These are phyloP conservation scores for Zingel zingel DNA, from an alignment of 2,113 vertebrate genomes.

Conservation along the genomic window DNA sequence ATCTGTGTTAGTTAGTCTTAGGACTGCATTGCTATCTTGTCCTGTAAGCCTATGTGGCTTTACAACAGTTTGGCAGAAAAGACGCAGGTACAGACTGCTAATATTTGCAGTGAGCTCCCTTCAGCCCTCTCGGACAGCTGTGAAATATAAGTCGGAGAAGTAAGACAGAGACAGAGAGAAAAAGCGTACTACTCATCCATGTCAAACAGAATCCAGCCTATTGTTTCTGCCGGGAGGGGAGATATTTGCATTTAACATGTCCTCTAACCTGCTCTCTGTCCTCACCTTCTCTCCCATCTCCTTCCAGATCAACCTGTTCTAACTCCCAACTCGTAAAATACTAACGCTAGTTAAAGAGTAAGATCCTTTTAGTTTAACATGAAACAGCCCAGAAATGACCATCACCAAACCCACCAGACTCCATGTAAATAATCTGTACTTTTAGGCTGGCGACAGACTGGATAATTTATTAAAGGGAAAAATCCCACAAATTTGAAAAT, in stretches of 20 bases:
- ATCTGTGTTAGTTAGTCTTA: constrained; percentile 29
- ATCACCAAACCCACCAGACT: no score
- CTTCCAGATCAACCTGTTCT: constrained; percentile 1
- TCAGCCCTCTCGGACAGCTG: constrained; percentile 67
- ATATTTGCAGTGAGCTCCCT: constrained; percentile 67
- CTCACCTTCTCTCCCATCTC: constrained; percentile 13
- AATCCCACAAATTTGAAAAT: no score
- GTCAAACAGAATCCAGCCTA: constrained; percentile 70
- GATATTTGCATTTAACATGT: constrained; percentile 70
- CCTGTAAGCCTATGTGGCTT: constrained; percentile 50
- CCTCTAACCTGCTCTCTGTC: constrained; percentile 52
- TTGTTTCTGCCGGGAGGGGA: constrained; percentile 62
- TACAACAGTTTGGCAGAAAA: constrained; percentile 59
- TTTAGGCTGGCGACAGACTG: no score
- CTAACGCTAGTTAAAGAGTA: no score
- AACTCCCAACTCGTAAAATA: no score
- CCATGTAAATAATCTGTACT: no score
- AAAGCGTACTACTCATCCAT: constrained; percentile 56
- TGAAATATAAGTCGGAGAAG: constrained; percentile 69
- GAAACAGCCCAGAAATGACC: no score
- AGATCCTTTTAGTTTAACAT: no score
- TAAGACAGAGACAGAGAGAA: constrained; percentile 39
- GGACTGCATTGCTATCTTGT: constrained; percentile 42
- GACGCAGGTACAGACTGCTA: constrained; percentile 65
- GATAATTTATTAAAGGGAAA: no score